Evolutionary conservation across 1,140 invertebrate species (phyloP).

Genomic region (Sitobion miscanthi): DNA sequence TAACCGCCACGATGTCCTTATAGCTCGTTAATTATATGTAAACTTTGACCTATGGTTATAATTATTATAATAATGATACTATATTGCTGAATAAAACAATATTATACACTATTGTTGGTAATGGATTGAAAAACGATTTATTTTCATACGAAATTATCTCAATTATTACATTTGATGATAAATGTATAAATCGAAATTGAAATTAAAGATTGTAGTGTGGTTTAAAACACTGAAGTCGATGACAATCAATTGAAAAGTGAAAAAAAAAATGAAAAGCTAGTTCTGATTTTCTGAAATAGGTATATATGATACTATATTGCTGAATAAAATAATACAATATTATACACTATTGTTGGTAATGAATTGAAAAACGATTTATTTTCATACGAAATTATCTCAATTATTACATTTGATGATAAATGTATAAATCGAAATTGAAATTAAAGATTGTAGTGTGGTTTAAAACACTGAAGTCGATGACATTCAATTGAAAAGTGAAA

Average conservation of each 20-base stretch:
- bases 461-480: not conserved
- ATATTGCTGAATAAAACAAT: not conserved
- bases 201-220: not conserved
- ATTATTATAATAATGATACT: not conserved
- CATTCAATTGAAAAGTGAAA: not conserved
- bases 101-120: not conserved
- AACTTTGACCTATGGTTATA: not conserved
- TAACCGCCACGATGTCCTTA: not conserved
- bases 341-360: not conserved
- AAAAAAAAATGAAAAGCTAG: not conserved
- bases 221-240: not conserved
- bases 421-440: not conserved
- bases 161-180: not conserved
- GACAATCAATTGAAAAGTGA: not conserved
- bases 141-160: not conserved
- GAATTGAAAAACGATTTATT: not conserved
- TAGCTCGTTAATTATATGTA: not conserved
- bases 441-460: not conserved
- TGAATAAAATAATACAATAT: too few species aligned
- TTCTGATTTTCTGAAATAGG: not conserved
- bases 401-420: not conserved
- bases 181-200: not conserved
- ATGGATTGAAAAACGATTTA: not conserved
- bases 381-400: not conserved
- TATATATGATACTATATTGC: too few species aligned